Conservation (phyloP, 2,888 invertebrate species). For the Rotaria magnacalcarata region DNA sequence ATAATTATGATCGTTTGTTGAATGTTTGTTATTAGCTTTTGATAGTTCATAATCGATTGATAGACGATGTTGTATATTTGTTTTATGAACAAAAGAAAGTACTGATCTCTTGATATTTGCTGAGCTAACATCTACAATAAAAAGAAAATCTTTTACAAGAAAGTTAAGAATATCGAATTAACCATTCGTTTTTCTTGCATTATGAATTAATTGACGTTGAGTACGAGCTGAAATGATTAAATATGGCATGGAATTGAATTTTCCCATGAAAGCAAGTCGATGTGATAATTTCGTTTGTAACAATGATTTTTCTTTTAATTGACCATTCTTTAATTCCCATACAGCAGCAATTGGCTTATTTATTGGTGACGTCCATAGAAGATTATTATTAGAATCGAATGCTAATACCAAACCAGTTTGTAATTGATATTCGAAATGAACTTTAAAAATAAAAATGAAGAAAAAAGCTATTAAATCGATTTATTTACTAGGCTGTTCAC, state of each 20-base stretch:
- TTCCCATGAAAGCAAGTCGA: not conserved
- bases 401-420: not conserved
- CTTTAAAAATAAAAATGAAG: not conserved
- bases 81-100: not conserved
- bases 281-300: not conserved
- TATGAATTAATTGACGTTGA: not conserved
- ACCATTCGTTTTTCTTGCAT: not conserved
- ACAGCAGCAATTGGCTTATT: constrained; percentile 16
- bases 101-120: not conserved
- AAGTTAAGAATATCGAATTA: too few relatives aligned
- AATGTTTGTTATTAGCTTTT: not conserved
- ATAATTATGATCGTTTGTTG: not conserved
- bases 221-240: not conserved
- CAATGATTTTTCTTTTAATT: not conserved
- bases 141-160: not conserved
- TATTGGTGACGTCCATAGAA: not conserved
- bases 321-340: constrained; percentile 12
- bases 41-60: not conserved
- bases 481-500: not conserved
- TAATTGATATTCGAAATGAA: not conserved
- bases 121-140: not conserved
- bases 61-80: not conserved
- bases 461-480: not conserved
- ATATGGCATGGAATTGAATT: not conserved
- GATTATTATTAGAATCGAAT: not conserved